phyloP scores from a whole-genome alignment of 30 jellyfish, hydroid and myxozoan genomes.

The Cassiopea xamachana region DNA sequence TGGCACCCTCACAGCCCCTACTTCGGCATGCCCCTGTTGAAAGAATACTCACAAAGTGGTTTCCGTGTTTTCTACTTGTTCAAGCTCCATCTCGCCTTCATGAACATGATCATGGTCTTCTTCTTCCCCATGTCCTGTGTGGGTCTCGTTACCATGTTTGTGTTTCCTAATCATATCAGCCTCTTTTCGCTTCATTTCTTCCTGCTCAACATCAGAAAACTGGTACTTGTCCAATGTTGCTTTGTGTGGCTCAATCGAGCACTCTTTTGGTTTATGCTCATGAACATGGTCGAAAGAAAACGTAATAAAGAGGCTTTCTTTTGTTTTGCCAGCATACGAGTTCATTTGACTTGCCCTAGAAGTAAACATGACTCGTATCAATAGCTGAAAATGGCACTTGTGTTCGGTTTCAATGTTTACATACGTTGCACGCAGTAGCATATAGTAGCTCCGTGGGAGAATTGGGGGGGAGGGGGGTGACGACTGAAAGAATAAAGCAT shows the following conservation, averaged over 20 bases:
- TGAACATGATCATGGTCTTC: constrained; percentile 66
- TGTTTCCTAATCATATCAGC: constrained; percentile 24
- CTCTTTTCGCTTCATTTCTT: constrained; percentile 33
- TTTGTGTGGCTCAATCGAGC: constrained; percentile 40
- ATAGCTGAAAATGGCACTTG: too few species aligned
- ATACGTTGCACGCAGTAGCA: too few species aligned
- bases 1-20: too few species aligned
- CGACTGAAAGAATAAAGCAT: too few species aligned
- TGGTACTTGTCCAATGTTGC: constrained; percentile 61
- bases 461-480: too few species aligned
- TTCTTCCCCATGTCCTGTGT: constrained; percentile 26
- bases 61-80: background rate
- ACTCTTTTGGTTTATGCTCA: constrained; percentile 58
- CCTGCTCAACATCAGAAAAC: constrained; percentile 33
- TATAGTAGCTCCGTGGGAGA: too few species aligned
- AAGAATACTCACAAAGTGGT: constrained; percentile 17
- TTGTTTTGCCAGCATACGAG: constrained; percentile 38
- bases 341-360: constrained; percentile 71
- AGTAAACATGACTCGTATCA: background rate
- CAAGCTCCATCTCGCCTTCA: constrained; percentile 16
- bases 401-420: too few species aligned
- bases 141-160: constrained; percentile 36
- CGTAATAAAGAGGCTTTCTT: constrained; percentile 37
- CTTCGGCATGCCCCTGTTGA: too few species aligned
- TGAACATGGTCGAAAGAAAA: constrained; percentile 54